These are phyloP conservation scores for Seira ritae DNA, from an alignment of 2,888 invertebrate genomes.

Conservation along the genomic window DNA sequence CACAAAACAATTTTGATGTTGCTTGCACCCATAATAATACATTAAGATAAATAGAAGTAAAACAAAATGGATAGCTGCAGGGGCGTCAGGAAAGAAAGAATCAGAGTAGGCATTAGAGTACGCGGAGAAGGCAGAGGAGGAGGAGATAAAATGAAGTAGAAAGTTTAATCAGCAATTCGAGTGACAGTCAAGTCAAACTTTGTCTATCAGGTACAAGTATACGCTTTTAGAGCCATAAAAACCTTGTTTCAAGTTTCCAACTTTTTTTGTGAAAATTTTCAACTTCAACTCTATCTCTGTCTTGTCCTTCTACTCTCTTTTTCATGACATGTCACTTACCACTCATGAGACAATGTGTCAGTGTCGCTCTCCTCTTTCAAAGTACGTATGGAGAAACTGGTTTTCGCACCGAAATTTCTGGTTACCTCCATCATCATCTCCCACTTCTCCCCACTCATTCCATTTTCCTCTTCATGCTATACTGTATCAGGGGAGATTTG, in stretches of 20 bases:
- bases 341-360: conserved; percentile 61
- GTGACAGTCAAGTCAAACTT: conserved; percentile 66
- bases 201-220: conserved; percentile 65
- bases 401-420: not conserved
- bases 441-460: too few relatives aligned
- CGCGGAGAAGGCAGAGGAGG: conserved; percentile 17
- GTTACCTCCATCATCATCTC: not conserved
- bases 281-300: conserved; percentile 34
- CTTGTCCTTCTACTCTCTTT: conserved; percentile 26
- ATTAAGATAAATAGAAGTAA: conserved; percentile 64
- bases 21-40: conserved; percentile 50
- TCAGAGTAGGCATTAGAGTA: conserved; percentile 16
- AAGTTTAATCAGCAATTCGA: conserved; percentile 65
- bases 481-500: too few relatives aligned
- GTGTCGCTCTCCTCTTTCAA: conserved; percentile 35
- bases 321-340: conserved; percentile 50
- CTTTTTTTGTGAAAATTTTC: conserved; percentile 52
- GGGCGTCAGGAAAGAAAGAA: conserved; percentile 27
- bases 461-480: too few relatives aligned
- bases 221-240: conserved; percentile 61
- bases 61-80: conserved; percentile 61
- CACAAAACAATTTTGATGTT: conserved; percentile 18
- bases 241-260: conserved; percentile 62
- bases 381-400: conserved; percentile 1
- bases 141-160: conserved; percentile 46